Percentiles rank a stretch among this genome's conserved stretches.
These are phyloP conservation scores for Phrynosoma blainvillii DNA, from an alignment of 2,113 vertebrate genomes.

Conservation along the genomic window DNA sequence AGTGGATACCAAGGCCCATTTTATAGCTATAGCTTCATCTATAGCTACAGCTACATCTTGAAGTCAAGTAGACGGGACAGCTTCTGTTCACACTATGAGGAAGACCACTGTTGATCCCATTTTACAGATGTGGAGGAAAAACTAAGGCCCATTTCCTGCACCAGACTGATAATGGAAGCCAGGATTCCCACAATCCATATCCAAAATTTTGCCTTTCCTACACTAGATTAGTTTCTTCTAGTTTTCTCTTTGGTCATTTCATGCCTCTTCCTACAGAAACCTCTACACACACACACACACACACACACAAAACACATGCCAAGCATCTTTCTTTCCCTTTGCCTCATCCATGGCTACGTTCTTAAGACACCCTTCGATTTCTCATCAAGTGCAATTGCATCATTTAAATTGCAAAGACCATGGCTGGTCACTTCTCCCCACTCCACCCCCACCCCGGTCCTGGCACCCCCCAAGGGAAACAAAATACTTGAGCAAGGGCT, in stretches of 20 bases:
- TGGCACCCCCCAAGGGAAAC: not conserved
- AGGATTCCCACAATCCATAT: too few relatives aligned
- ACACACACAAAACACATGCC: not conserved
- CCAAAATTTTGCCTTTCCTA: not conserved
- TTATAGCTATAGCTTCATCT: too few relatives aligned
- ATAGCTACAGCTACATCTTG: too few relatives aligned
- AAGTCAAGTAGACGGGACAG: too few relatives aligned
- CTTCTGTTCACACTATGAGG: too few relatives aligned
- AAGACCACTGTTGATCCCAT: too few relatives aligned
- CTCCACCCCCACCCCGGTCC: not conserved
- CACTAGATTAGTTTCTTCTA: not conserved
- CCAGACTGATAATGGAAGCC: too few relatives aligned
- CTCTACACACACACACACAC: not conserved
- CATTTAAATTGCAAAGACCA: rapidly evolving
- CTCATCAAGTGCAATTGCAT: not conserved
- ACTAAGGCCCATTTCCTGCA: too few relatives aligned
- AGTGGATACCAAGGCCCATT: too few relatives aligned
- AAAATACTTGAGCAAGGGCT: not conserved
- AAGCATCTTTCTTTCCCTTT: rapidly evolving
- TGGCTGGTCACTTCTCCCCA: not conserved
- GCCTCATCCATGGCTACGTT: not conserved
- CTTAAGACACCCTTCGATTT: not conserved
- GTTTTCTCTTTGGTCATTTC: not conserved
- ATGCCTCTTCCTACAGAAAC: not conserved
- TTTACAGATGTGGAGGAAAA: too few relatives aligned